These are phyloP conservation scores for Zosterops pallidus DNA, from an alignment of 2,113 vertebrate species.

Conservation along the genomic window DNA sequence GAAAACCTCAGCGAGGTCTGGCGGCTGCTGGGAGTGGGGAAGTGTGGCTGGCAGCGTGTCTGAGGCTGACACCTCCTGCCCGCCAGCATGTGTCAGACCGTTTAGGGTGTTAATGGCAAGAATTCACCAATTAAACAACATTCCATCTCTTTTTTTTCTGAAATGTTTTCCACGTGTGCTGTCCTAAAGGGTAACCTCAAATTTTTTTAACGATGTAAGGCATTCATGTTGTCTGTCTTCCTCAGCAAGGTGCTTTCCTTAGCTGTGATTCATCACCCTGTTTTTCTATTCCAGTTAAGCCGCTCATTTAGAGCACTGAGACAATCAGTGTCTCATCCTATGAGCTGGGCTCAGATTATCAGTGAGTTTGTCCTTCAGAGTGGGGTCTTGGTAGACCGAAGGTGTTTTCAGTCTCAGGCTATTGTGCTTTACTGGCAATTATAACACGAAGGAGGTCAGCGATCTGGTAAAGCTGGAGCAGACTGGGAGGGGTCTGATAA, in stretches of 20 bases:
- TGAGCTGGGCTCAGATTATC: neutral
- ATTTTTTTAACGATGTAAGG: neutral
- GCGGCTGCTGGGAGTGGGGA: neutral
- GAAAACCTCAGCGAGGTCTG: neutral
- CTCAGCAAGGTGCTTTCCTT: conserved; percentile 26
- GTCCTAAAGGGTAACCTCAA: neutral
- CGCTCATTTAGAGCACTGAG: neutral
- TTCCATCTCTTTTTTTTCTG: neutral
- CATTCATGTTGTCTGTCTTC: neutral
- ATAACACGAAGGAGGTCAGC: neutral
- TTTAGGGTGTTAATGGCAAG: neutral
- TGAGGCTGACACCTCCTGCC: neutral
- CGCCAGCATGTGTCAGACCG: neutral
- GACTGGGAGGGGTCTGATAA: neutral
- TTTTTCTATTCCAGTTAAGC: neutral
- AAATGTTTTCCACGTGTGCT: neutral
- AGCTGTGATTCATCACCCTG: neutral
- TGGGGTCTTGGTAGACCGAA: neutral
- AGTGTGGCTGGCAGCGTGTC: neutral
- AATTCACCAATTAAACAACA: neutral
- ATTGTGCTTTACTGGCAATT: neutral
- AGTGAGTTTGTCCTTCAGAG: neutral
- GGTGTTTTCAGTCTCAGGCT: neutral
- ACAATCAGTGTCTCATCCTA: neutral
- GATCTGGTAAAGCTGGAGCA: neutral